Evolutionary conservation across 1,140 invertebrate species (phyloP).

Genomic region (Phocides pigmalion): DNA sequence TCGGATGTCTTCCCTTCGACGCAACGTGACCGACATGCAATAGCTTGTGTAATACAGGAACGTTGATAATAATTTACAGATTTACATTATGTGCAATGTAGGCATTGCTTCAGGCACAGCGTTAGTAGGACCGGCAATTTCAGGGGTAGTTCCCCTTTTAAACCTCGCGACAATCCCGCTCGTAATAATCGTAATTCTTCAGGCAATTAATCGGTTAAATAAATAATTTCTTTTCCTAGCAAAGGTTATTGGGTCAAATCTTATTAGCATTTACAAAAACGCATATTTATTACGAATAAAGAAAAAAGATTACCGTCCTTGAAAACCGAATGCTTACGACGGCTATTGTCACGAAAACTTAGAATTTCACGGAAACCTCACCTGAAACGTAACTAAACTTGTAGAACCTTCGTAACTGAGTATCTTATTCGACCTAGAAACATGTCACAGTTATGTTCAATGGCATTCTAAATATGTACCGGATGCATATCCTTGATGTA

Average conservation of each 20-base stretch:
- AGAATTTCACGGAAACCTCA: constrained; percentile 13
- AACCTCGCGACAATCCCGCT: too few relatives aligned
- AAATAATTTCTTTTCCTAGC: background rate
- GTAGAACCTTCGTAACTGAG: background rate
- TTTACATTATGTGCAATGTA: too few relatives aligned
- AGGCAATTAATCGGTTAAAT: background rate
- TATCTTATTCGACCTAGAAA: constrained; percentile 13
- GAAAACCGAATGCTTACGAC: background rate
- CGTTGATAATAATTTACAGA: constrained; percentile 10
- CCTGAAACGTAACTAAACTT: constrained; percentile 20
- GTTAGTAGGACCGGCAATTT: too few relatives aligned
- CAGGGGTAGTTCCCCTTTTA: too few relatives aligned
- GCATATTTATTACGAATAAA: background rate
- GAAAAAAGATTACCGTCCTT: constrained; percentile 13
- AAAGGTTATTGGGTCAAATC: background rate
- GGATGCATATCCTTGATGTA: constrained; percentile 1
- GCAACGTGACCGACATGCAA: background rate
- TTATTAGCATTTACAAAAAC: background rate
- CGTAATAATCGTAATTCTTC: too few relatives aligned
- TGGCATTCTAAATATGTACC: background rate
- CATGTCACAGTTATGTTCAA: constrained; percentile 9
- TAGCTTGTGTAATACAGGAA: constrained; percentile 10
- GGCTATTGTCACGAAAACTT: constrained; percentile 20
- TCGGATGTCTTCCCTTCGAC: constrained; percentile 15
- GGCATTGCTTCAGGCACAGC: too few relatives aligned